phyloP scores from a whole-genome alignment of 2,888 invertebrate species.

The Mylabris sibirica region DNA sequence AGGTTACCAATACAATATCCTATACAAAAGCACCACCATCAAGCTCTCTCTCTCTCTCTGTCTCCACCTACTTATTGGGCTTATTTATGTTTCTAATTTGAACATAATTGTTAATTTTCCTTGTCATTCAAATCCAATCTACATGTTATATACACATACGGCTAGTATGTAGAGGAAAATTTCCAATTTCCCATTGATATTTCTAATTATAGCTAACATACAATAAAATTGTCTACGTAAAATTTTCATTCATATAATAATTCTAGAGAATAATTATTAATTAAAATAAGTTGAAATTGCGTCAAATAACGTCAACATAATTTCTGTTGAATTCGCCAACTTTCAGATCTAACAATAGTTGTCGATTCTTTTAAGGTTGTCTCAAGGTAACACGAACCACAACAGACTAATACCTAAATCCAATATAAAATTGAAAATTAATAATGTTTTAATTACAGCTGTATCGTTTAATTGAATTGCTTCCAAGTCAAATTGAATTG shows the following conservation, averaged over 20 bases:
- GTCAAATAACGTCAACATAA: not conserved
- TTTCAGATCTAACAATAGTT: not conserved
- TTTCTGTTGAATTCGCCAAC: not conserved
- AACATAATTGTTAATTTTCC: conserved; percentile 4
- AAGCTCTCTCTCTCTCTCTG: too few species aligned
- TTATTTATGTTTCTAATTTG: conserved; percentile 10
- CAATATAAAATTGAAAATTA: too few species aligned
- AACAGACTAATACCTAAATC: not conserved
- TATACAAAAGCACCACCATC: conserved; percentile 32
- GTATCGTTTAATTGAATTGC: too few species aligned
- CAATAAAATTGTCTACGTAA: too few species aligned
- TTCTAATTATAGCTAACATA: too few species aligned
- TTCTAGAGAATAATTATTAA: too few species aligned
- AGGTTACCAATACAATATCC: conserved; percentile 33
- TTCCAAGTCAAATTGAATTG: too few species aligned
- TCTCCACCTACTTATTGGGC: not conserved
- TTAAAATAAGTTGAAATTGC: not conserved
- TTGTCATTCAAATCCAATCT: not conserved
- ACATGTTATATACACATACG: too few species aligned
- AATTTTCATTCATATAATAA: too few species aligned
- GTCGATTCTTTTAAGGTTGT: not conserved
- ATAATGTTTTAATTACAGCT: too few species aligned
- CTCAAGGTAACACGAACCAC: not conserved
- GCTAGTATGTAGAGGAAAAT: not conserved
- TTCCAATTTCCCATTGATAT: too few species aligned